Evolutionary conservation across 2,113 vertebrate species (phyloP).

Genomic region (Tonatia bakeri): DNA sequence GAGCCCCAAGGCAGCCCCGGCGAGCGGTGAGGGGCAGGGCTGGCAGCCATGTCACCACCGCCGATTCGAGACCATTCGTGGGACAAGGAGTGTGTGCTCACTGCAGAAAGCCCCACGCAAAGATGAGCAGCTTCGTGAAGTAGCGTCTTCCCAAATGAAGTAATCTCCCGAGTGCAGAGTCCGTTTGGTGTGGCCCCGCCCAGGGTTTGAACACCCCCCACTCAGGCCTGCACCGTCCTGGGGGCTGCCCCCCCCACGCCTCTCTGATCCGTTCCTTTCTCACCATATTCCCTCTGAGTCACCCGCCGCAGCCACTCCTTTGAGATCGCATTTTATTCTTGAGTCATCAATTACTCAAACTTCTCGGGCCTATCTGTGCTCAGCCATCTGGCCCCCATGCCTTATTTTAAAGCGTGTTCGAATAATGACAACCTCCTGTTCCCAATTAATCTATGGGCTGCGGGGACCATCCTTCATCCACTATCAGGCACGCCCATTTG

Average conservation of each 20-base stretch:
- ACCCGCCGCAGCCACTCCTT: conserved; percentile 85
- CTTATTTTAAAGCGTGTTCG: conserved; percentile 90
- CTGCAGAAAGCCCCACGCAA: conserved; percentile 19
- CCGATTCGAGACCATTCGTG: conserved; percentile 32
- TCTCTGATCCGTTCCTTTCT: conserved; percentile 71
- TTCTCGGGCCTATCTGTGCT: conserved; percentile 88
- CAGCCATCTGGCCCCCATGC: conserved; percentile 93
- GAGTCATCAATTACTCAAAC: conserved; percentile 96
- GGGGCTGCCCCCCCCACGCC: neutral
- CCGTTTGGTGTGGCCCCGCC: neutral
- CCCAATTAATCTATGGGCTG: conserved; percentile 92
- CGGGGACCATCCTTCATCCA: conserved; percentile 90
- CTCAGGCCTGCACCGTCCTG: neutral
- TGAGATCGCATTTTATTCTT: conserved; percentile 90
- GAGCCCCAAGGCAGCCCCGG: conserved; percentile 47
- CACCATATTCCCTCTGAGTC: conserved; percentile 82
- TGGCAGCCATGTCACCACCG: conserved; percentile 60
- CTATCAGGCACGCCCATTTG: conserved; percentile 93
- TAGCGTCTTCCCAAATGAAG: neutral
- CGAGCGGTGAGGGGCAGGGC: conserved; percentile 60
- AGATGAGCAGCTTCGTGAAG: conserved; percentile 66
- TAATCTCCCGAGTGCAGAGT: no score
- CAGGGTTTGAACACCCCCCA: conserved; percentile 45
- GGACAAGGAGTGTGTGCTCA: neutral
- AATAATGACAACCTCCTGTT: conserved; percentile 96